Conservation (phyloP, 2,888 invertebrate species). For the Agriopis aurantiaria region DNA sequence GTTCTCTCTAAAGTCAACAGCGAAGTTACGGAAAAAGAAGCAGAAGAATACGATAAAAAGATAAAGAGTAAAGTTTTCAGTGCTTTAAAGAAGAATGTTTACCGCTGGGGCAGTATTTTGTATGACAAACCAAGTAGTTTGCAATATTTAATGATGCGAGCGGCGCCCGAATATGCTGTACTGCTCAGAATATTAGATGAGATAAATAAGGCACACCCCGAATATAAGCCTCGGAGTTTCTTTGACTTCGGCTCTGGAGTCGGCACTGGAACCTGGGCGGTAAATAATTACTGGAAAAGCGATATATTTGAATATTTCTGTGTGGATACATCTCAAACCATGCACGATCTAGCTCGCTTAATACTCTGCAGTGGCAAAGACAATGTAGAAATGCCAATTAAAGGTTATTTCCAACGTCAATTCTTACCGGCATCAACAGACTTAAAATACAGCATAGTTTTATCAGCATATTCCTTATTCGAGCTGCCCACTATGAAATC, state of each 20-base stretch:
- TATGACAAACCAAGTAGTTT: constrained; percentile 89
- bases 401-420: constrained; percentile 91
- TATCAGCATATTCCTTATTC: constrained; percentile 92
- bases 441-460: constrained; percentile 91
- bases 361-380: constrained; percentile 89
- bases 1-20: constrained; percentile 55
- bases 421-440: constrained; percentile 90
- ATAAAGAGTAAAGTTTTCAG: constrained; percentile 84
- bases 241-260: constrained; percentile 98
- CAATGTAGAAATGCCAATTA: constrained; percentile 85
- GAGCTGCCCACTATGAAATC: constrained; percentile 90
- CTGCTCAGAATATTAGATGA: constrained; percentile 90
- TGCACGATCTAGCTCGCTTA: constrained; percentile 93
- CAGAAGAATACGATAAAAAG: constrained; percentile 73
- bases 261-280: constrained; percentile 95
- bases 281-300: constrained; percentile 90
- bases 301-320: constrained; percentile 93
- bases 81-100: constrained; percentile 87
- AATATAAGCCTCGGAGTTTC: constrained; percentile 91
- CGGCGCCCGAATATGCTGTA: constrained; percentile 92
- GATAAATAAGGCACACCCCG: constrained; percentile 87
- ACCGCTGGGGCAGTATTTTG: constrained; percentile 91
- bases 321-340: constrained; percentile 92
- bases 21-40: constrained; percentile 66
- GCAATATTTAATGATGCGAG: constrained; percentile 90